Base-by-base conservation (phyloP, 2,888 invertebrate species). In the Cheilosia vernalis region DNA sequence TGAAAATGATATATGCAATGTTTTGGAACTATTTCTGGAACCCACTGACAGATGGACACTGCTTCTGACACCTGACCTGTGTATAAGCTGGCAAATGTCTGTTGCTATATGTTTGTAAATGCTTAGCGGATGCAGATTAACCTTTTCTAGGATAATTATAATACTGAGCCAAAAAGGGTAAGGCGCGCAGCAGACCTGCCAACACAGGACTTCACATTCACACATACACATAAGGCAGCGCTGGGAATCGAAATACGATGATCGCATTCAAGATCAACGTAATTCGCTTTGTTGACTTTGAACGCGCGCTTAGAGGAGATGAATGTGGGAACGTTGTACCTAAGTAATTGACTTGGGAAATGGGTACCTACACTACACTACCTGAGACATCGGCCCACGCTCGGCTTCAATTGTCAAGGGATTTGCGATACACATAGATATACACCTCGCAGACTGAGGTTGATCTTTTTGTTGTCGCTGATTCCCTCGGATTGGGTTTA, bases 61-160 rank as follows among this genome's bases (percentile, higher is more conserved):
- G 85, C 72, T 81, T 81, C 72, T 85, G 85, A 85, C 85, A 85
- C 85, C 85, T 85, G 85, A 85, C 85, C 85, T 81, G 47, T 17
- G 47, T 19, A 9, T 44, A 76, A 40, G 27, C 21, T 21, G 61
- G 6, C 30, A 67, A 42, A 51, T 49, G 63, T 53, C 37, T 61
- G 27, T 70, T 55, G 33, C 19, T 27, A 47, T 58, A 42, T 74
- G 60, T 70, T 58, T 74, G 58, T 47, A 60, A 63, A 72, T 77
- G 76, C 69, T 81, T 81, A 30, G 69, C 61, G 58, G 15, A 30
- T 30, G 72, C 63, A 17, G 60, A 60, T 85, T 66, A 85, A 67
- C 85, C 81, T 72, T 85, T 81, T 73, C 81, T 77, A 81, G 81
- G 81, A 85, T 85, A 70, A 80, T 85, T 69, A 70, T 53, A 51